Evolutionary conservation across 2,113 vertebrate genomes (phyloP).

Genomic region (Macroglossus sobrinus): DNA sequence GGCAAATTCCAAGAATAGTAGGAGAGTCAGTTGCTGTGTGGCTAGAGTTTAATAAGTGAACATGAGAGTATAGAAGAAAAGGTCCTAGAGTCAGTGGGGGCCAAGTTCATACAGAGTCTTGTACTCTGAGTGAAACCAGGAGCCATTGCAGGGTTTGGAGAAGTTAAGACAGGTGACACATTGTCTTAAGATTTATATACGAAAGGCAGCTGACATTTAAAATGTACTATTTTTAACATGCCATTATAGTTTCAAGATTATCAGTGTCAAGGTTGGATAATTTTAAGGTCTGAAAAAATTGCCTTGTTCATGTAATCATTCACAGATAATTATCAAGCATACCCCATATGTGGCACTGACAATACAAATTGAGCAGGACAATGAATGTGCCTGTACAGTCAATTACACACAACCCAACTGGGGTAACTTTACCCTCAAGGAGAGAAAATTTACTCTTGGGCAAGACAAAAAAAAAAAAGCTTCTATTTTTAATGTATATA

Average conservation of each 20-base stretch:
- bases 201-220: neutral
- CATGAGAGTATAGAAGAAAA: neutral
- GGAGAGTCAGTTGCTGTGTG: neutral
- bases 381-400: rapidly evolving
- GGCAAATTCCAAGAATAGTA: neutral
- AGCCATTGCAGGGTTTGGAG: neutral
- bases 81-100: neutral
- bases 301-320: neutral
- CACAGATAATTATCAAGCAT: neutral
- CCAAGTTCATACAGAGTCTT: neutral
- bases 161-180: neutral
- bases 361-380: neutral
- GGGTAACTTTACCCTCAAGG: neutral
- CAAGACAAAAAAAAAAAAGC: neutral
- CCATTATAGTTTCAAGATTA: neutral
- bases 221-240: neutral
- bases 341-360: rapidly evolving
- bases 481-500: neutral
- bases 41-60: neutral
- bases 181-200: neutral
- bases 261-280: neutral
- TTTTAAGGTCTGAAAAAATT: neutral
- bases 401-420: neutral
- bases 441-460: neutral
- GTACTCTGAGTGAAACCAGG: neutral